phyloP scores from a whole-genome alignment of 1,140 invertebrate genomes.

The Liolophura sinensis region DNA sequence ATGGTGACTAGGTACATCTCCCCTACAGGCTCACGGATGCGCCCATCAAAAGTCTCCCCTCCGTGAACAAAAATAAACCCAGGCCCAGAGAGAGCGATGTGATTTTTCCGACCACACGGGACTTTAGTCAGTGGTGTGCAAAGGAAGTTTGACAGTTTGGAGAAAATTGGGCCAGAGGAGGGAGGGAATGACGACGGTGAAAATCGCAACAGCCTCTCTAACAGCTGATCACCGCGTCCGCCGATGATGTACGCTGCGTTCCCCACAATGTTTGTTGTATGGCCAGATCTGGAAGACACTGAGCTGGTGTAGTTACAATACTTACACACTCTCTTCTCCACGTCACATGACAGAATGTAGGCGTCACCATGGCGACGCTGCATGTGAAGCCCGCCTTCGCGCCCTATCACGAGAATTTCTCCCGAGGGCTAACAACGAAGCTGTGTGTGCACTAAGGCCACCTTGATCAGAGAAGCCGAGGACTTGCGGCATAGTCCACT shows the following conservation, averaged over 20 bases:
- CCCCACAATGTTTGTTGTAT: conserved; percentile 37
- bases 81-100: conserved; percentile 30
- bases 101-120: conserved; percentile 49
- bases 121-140: conserved; percentile 33
- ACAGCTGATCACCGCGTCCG: conserved; percentile 45
- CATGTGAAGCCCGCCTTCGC: conserved; percentile 51
- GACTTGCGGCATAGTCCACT: conserved; percentile 33
- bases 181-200: neutral
- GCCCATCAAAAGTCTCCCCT: conserved; percentile 56
- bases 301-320: conserved; percentile 38
- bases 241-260: conserved; percentile 44
- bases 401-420: conserved; percentile 49
- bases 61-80: conserved; percentile 48
- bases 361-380: conserved; percentile 48
- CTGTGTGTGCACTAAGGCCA: conserved; percentile 55
- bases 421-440: conserved; percentile 33
- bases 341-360: conserved; percentile 38
- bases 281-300: conserved; percentile 54
- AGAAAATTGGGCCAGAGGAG: conserved; percentile 1
- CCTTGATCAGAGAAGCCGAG: conserved; percentile 50
- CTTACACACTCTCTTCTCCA: conserved; percentile 23
- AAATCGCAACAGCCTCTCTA: conserved; percentile 37
- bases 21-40: conserved; percentile 41
- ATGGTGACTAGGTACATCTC: conserved; percentile 45
- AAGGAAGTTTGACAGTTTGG: conserved; percentile 10